Evolutionary conservation across 1,140 invertebrate species (phyloP), one percentile per base, ranked within the genome.

Genomic region (Diabrotica virgifera): DNA sequence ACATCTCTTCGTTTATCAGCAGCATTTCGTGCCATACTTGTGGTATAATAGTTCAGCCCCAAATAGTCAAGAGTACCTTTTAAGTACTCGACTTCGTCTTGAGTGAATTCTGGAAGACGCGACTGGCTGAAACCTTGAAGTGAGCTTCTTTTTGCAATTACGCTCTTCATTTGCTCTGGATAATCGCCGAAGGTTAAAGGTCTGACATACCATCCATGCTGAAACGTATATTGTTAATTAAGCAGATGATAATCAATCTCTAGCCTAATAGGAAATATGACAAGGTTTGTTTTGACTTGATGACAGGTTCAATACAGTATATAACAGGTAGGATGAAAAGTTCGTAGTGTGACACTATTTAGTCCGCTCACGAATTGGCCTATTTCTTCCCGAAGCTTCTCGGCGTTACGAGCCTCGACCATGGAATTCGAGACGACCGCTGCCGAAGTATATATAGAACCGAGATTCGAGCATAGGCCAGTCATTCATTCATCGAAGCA

Each of bases 61-160:
- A 87, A 82, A 76, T 85, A 88, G 70, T 88, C 86, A 0, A 80
- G 78, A 6, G 82, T 82, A 50, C 85, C 86, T 56, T 80, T 82
- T 5, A 89, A 82, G 14, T 78, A 71, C 54, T 79, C 70, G 0
- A 85, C 79, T 77, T 88, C 86, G 62, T 85, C 82, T 0, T 75
- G 62, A 9, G 83, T 87, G 68, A 90, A 89, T 59, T 78, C 80
- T 0, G 85, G 85, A 13, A 89, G 76, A 14, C 87, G 80, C 3
- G 88, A 89, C 55, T 76, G 75, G 0, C 66, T 65, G 59, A 80
- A 84, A 8, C 85, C 84, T 78, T 90, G 86, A 60, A 80, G 73
- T 52, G 79, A 77, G 72, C 87, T 87, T 36, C 83, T 80, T 11
- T 75, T 70, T 8, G 78, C 80, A 6, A 65, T 61, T n/a, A 50